phyloP scores from a whole-genome alignment of 1,140 invertebrate genomes.

The Solenopsis invicta region DNA sequence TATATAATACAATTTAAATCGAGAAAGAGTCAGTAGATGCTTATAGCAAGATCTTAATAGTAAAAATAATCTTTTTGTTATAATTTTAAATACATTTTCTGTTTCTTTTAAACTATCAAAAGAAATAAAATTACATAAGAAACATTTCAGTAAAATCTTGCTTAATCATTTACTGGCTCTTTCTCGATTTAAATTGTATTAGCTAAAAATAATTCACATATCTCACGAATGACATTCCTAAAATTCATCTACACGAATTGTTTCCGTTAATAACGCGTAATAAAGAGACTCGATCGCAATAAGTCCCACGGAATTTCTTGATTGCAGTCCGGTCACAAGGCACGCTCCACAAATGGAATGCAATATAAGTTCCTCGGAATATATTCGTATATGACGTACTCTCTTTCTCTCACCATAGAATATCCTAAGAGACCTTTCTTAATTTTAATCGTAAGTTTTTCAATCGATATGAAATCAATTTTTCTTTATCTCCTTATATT shows the following conservation, averaged over 20 bases:
- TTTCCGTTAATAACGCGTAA: constrained; percentile 37
- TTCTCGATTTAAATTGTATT: too few relatives aligned
- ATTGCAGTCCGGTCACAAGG: constrained; percentile 77
- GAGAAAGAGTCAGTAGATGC: too few relatives aligned
- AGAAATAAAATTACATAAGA: too few relatives aligned
- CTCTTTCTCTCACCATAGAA: neutral
- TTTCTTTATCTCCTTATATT: neutral
- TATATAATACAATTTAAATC: too few relatives aligned
- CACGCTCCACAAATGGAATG: constrained; percentile 80
- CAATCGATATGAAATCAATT: neutral
- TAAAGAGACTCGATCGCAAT: constrained; percentile 61
- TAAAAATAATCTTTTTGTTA: too few relatives aligned
- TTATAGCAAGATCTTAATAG: too few relatives aligned
- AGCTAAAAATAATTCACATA: neutral
- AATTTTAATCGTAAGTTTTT: constrained; percentile 8
- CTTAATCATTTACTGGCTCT: too few relatives aligned
- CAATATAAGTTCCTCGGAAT: constrained; percentile 76
- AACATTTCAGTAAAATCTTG: too few relatives aligned
- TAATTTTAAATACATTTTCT: too few relatives aligned
- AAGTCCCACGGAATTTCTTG: constrained; percentile 83
- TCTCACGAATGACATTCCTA: neutral
- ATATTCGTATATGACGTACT: constrained; percentile 70
- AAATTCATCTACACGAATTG: constrained; percentile 24
- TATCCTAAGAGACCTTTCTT: neutral
- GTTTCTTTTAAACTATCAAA: too few relatives aligned